Percentiles rank a stretch among this genome's conserved stretches.
Conservation (phyloP, 2,797 vertebrate genomes). For the Falco cherrug region DNA sequence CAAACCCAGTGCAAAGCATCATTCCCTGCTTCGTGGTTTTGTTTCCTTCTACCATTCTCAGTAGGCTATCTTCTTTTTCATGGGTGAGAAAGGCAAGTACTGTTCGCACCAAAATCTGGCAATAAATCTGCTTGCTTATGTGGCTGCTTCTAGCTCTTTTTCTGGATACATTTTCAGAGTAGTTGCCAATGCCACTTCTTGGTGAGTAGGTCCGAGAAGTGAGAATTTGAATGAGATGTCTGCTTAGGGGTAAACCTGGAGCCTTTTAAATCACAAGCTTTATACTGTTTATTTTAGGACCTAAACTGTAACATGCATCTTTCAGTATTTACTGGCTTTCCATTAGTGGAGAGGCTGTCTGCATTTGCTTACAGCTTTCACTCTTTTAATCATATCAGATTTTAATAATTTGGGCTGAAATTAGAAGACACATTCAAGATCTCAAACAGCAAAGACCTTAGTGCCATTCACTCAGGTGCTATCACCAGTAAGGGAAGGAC, state of each 20-base stretch:
- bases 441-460: neutral
- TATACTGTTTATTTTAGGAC: neutral
- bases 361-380: neutral
- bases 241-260: neutral
- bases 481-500: neutral
- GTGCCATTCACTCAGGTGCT: neutral
- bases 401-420: neutral
- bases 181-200: neutral
- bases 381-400: neutral
- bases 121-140: neutral
- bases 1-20: neutral
- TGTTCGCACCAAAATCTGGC: conserved; percentile 1
- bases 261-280: neutral
- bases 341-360: neutral
- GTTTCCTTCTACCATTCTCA: neutral
- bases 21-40: neutral
- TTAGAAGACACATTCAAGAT: neutral
- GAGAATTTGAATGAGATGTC: neutral
- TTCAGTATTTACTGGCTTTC: neutral
- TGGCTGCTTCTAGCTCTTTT: neutral
- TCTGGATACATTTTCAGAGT: neutral
- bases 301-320: neutral
- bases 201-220: neutral
- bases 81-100: neutral
- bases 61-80: neutral